Percentiles rank a stretch among this genome's conserved stretches.
These are phyloP conservation scores for Augochlora pura DNA, from an alignment of 1,140 invertebrate species.

Conservation along the genomic window DNA sequence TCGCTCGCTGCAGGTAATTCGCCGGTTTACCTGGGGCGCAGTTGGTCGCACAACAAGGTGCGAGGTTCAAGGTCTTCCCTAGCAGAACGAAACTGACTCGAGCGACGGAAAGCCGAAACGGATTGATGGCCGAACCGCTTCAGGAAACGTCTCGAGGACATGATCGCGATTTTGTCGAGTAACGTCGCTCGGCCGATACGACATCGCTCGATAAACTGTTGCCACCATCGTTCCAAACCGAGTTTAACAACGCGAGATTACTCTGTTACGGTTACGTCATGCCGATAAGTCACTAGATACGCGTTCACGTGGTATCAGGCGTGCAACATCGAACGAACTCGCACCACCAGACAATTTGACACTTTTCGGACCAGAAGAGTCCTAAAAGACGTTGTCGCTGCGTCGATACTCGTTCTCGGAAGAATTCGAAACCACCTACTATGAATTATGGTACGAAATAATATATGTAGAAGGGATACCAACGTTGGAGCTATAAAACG, in stretches of 20 bases:
- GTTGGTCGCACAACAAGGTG: conserved; percentile 14
- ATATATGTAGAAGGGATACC: too few species aligned
- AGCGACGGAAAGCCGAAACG: conserved; percentile 13
- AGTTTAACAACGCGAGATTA: conserved; percentile 11
- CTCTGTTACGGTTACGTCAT: background rate
- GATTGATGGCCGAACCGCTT: conserved; percentile 37
- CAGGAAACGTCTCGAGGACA: conserved; percentile 53
- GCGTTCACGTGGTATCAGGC: background rate
- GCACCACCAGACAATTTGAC: background rate
- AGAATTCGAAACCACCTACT: too few species aligned
- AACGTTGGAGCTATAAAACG: too few species aligned
- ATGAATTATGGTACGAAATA: too few species aligned
- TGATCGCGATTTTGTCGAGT: conserved; percentile 24
- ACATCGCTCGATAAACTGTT: conserved; percentile 29
- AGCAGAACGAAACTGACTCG: conserved; percentile 33
- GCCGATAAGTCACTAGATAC: background rate
- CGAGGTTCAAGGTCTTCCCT: conserved; percentile 40
- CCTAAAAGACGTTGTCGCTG: background rate
- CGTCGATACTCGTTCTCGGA: too few species aligned
- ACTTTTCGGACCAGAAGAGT: background rate
- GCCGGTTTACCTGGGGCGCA: conserved; percentile 38
- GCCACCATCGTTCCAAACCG: background rate
- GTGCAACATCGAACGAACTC: background rate
- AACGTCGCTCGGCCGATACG: background rate
- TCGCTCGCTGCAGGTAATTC: too few species aligned